phyloP scores from a whole-genome alignment of 2,888 invertebrate genomes.

The Corbicula japonica region DNA sequence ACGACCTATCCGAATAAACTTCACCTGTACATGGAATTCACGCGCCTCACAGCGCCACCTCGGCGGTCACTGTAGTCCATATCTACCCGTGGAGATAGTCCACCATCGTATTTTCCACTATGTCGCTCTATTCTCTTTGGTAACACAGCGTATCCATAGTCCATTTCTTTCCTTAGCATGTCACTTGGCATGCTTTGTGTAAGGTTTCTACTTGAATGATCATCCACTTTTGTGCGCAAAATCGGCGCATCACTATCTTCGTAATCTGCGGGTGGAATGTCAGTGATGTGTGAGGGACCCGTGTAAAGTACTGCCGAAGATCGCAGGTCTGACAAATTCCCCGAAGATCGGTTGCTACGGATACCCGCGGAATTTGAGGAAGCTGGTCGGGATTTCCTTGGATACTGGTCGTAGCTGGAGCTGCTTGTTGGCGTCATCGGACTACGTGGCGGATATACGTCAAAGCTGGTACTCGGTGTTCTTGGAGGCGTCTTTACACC shows the following conservation, averaged over 20 bases:
- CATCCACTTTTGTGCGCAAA: constrained; percentile 52
- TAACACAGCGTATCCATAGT: constrained; percentile 56
- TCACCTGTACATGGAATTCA: constrained; percentile 76
- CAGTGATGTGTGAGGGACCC: constrained; percentile 53
- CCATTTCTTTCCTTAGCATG: constrained; percentile 47
- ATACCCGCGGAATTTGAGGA: constrained; percentile 70
- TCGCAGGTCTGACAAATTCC: constrained; percentile 62
- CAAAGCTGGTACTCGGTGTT: constrained; percentile 63
- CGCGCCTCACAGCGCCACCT: constrained; percentile 63
- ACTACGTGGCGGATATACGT: constrained; percentile 55
- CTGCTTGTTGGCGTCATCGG: constrained; percentile 36
- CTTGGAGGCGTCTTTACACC: constrained; percentile 53
- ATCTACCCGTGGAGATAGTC: constrained; percentile 59
- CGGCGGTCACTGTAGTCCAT: constrained; percentile 48
- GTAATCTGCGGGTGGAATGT: constrained; percentile 74
- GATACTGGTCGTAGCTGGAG: constrained; percentile 42
- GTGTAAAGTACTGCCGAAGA: constrained; percentile 58
- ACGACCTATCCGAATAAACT: too few relatives aligned
- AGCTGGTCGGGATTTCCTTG: constrained; percentile 61
- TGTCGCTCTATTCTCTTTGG: constrained; percentile 50
- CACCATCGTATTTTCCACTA: constrained; percentile 48
- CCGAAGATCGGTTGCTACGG: constrained; percentile 70
- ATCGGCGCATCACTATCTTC: constrained; percentile 61
- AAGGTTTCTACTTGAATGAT: constrained; percentile 39
- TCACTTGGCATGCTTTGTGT: constrained; percentile 56